Base-by-base conservation (phyloP, 2,888 invertebrate genomes). In the Ormia ochracea region DNA sequence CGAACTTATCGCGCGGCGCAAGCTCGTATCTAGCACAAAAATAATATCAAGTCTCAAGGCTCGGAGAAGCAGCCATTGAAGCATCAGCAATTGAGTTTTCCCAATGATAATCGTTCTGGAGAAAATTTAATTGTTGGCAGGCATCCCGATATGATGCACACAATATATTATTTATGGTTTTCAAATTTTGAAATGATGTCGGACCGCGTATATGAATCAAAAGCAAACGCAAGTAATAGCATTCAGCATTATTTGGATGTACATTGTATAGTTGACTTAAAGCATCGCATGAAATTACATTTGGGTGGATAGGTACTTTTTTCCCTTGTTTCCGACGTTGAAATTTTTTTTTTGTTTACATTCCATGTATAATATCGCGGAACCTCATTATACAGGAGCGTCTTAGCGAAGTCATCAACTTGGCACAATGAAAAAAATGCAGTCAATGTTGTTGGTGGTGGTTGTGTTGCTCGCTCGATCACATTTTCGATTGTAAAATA, bases 341-440 rank as follows among this genome's bases (percentile, higher is more conserved):
- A 4, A 28, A 28, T n/a, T 28, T 28, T 3, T 82, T 85, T 86
- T 72, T 82, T 81, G 59, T 84, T 85, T 82, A 73, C 68, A 83
- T 87, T 86, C 85, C 84, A 86, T 61, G 85, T 87, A 63, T 78
- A 87, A 84, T 85, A 86, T 45, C 68, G 63, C 79, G 87, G 85
- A 82, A 88, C 83, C 79, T 88, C 86, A 19, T 83, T 80, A 81
- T 87, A 87, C 17, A 87, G 77, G 82, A 87, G 79, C 14, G 87
- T 58, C 36, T 12, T 38, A 12, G 56, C 56, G 21, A 58, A 58
- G 86, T 84, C 81, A 65, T 82, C 81, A 58, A 43, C 31, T 33
- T 66, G 33, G 28, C 73, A 56, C 33, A 74, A 63, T 69, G 23
- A 12, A 52, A 56, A 74, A 48, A 74, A 72, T 38, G 23, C 38